These are phyloP conservation scores for Apodemia mormo DNA, from an alignment of 2,888 invertebrate genomes.

Conservation along the genomic window DNA sequence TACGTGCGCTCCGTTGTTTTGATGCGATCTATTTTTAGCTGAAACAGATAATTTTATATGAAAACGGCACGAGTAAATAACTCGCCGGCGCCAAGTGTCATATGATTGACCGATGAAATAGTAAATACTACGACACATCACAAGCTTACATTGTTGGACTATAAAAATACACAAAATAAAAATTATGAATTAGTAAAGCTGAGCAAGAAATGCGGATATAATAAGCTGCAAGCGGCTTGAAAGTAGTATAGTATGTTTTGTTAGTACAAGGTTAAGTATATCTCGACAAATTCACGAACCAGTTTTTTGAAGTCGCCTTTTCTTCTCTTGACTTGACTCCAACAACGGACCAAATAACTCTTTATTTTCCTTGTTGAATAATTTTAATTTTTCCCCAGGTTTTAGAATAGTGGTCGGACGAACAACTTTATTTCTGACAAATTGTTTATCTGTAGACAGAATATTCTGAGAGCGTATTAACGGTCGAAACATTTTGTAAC, in stretches of 20 bases:
- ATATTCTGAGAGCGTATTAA: conserved; percentile 54
- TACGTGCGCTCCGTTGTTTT: conserved; percentile 61
- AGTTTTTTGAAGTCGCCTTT: conserved; percentile 59
- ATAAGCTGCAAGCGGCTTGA: conserved; percentile 23
- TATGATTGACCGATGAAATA: conserved; percentile 58
- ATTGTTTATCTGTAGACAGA: conserved; percentile 57
- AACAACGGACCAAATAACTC: conserved; percentile 73
- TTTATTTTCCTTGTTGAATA: conserved; percentile 75
- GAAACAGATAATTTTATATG: conserved; percentile 56
- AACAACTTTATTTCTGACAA: conserved; percentile 68
- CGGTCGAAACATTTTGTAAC: conserved; percentile 59
- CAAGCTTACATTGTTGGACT: conserved; percentile 18
- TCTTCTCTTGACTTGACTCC: conserved; percentile 72
- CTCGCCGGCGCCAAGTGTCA: conserved; percentile 70
- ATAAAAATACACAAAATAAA: neutral
- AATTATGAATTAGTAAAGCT: neutral
- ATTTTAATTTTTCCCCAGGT: conserved; percentile 68
- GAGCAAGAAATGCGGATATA: conserved; percentile 1
- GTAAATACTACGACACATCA: conserved; percentile 31
- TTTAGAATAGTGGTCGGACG: conserved; percentile 66
- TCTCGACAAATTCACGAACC: conserved; percentile 50
- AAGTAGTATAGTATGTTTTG: conserved; percentile 33
- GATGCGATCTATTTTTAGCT: conserved; percentile 76
- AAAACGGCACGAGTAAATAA: conserved; percentile 47
- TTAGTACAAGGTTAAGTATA: conserved; percentile 52